Evolutionary conservation across 2,797 vertebrate species (phyloP).

Genomic region (Pygocentrus nattereri): DNA sequence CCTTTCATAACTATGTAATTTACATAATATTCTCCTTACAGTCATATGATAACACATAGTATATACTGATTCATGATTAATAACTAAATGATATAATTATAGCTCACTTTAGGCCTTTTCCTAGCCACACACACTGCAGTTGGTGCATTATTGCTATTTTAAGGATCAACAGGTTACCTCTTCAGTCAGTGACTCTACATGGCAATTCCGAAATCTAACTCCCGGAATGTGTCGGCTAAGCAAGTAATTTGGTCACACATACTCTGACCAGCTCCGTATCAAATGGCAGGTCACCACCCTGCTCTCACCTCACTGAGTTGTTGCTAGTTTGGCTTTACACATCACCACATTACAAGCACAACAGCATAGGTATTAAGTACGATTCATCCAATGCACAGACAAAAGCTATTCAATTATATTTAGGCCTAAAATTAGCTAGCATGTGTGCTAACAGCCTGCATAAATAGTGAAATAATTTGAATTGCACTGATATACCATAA

Average conservation of each 20-base stretch:
- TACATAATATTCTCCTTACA: background rate
- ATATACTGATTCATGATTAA: background rate
- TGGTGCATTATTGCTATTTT: conserved; percentile 72
- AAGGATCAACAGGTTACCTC: conserved; percentile 71
- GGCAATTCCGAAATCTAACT: conserved; percentile 77
- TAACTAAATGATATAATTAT: background rate
- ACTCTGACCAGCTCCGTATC: conserved; percentile 60
- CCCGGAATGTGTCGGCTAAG: conserved; percentile 76
- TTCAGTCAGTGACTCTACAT: conserved; percentile 70
- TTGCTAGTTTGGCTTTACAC: background rate
- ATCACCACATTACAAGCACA: background rate
- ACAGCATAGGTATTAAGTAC: background rate
- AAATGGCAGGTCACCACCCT: conserved; percentile 43
- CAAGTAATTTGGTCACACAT: conserved; percentile 63
- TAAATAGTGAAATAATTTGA: background rate
- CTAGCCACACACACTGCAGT: conserved; percentile 11
- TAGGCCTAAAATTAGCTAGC: background rate
- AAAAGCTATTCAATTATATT: background rate
- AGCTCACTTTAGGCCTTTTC: background rate
- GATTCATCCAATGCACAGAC: background rate
- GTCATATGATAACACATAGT: background rate
- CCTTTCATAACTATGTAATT: background rate
- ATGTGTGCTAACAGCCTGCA: background rate
- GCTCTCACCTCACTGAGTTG: background rate
- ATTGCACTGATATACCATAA: background rate